Percentiles rank a stretch among this genome's conserved stretches.
phyloP scores from a whole-genome alignment of 2,888 invertebrate species.

The Drosophila siamana region DNA sequence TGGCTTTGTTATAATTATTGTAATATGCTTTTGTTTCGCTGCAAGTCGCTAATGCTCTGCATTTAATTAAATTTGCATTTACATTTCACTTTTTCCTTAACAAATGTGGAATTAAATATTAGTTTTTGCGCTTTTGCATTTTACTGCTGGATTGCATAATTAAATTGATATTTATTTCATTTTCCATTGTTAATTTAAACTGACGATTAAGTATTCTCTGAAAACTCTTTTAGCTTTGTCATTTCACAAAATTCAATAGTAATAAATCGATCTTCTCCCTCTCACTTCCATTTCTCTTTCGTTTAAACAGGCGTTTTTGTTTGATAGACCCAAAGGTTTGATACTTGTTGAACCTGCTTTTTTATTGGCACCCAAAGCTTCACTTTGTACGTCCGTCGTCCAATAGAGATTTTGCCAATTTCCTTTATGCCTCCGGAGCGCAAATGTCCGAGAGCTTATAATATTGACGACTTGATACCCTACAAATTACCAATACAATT shows the following conservation, averaged over 20 bases:
- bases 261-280: slow-evolving; percentile 1
- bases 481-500: neutral
- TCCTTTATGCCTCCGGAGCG: slow-evolving; percentile 36
- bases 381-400: slow-evolving; percentile 1
- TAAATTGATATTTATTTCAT: neutral
- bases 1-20: slow-evolving; percentile 15
- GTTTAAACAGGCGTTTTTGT: slow-evolving; percentile 14
- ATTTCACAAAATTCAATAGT: neutral
- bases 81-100: slow-evolving; percentile 4
- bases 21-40: neutral
- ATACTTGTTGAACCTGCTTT: slow-evolving; percentile 56
- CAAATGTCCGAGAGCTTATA: slow-evolving; percentile 2
- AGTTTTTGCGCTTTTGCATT: neutral
- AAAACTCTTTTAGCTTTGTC: neutral
- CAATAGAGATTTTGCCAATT: slow-evolving; percentile 48
- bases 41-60: neutral
- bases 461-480: slow-evolving; percentile 6
- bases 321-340: neutral
- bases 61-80: slow-evolving; percentile 29
- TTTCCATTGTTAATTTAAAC: neutral
- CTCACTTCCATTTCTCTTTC: slow-evolving; percentile 25
- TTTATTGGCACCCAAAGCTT: neutral
- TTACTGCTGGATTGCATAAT: neutral
- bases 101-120: neutral
- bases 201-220: neutral